Percentiles rank a stretch among this genome's conserved stretches.
Evolutionary conservation across 2,113 vertebrate species (phyloP).

Genomic region (Myocastor coypus): DNA sequence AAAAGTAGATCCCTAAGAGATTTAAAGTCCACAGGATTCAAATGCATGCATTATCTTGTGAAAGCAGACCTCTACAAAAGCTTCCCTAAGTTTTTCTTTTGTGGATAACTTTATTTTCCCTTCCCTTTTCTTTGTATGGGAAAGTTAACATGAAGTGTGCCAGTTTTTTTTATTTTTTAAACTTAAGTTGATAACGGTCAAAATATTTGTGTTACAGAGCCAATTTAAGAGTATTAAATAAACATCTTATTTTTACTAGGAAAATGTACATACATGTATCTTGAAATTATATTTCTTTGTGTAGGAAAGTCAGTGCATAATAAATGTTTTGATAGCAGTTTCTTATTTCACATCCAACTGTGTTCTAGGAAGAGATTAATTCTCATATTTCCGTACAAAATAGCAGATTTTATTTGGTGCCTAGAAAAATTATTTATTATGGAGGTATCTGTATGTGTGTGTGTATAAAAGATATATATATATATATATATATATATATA

Average conservation of each 20-base stretch:
- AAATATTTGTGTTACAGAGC: neutral
- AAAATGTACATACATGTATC: neutral
- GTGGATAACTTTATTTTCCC: neutral
- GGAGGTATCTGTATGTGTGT: neutral
- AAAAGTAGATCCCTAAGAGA: neutral
- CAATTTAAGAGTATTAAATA: neutral
- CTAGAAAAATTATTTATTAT: neutral
- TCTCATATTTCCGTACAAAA: slow-evolving; percentile 25
- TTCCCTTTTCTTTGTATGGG: neutral
- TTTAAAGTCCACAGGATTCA: neutral
- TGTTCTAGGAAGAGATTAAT: neutral
- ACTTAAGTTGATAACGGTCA: neutral
- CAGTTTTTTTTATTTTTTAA: neutral
- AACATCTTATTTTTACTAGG: slow-evolving; percentile 8
- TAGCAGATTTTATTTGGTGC: neutral
- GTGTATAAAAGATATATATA: neutral
- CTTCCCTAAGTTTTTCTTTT: neutral
- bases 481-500: too few species aligned
- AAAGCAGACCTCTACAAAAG: neutral
- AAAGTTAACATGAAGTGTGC: neutral
- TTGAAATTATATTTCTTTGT: neutral
- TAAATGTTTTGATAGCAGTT: slow-evolving; percentile 16
- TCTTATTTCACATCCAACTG: neutral
- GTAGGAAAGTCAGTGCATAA: neutral
- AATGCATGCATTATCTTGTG: neutral